Base-by-base conservation (phyloP, 2,888 invertebrate species). In the Plagiodera versicolora region DNA sequence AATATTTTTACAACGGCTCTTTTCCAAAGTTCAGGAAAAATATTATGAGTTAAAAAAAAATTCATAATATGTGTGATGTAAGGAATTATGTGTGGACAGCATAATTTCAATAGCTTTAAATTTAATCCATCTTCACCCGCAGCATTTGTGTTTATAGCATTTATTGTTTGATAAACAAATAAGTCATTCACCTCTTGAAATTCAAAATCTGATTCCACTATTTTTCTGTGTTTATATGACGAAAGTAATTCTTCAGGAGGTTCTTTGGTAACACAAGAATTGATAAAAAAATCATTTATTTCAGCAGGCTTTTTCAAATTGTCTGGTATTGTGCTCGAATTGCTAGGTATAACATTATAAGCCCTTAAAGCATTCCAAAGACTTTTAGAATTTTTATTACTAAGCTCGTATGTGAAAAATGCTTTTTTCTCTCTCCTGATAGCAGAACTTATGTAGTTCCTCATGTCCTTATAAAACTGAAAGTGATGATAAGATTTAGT, bases 1-100 rank as follows among this genome's bases (percentile, higher is more conserved):
- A 39, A 53, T 14, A 44, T 11, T 44, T 53, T 53, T 11, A 35
- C 17, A 53, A 53, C 44, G 18, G 54, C 54, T 54, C 44, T 44
- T 44, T 54, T 54, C 54, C 44, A 54, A 20, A 45, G 30, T 45
- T 39, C 24, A 24, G 46, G 45, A 45, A 19, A 45, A 48, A 48
- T 48, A 48, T 48, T 20, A 45, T 45, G 24, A 10, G 11, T 54
- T n/a, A 24, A 45, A 45, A 45, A 54, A 28, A 45, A 54, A 54
- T 54, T 44, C 1, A 54, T 28, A 46, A 54, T 54, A 17, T 54
- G 46, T 16, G 24, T 54, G 45, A 46, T 24, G 48, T 48, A 17
- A 47, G 19, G 47, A 9, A 47, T 47, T 47, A 47, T 47, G 19
- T 47, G 47, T 47, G 47, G 47, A 48, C 48, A 54, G 45, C 45